phyloP scores from a whole-genome alignment of 2,797 vertebrate genomes.

The Chaetodon trifasciatus region DNA sequence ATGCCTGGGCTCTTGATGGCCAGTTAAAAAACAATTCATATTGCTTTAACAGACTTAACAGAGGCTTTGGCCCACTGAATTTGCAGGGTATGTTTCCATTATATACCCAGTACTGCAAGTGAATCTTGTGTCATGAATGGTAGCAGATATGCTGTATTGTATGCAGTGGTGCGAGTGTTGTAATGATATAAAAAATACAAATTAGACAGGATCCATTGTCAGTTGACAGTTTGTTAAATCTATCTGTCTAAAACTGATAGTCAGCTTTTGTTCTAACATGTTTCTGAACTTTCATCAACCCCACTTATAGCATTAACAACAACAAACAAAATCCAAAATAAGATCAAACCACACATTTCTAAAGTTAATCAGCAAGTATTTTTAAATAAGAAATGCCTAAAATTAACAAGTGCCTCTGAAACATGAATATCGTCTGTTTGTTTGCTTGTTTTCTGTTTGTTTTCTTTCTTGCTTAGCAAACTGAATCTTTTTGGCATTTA shows the following conservation, averaged over 20 bases:
- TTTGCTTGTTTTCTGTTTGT: too few species aligned
- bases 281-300: too few species aligned
- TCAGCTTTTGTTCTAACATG: not conserved
- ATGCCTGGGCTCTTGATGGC: conserved; percentile 8
- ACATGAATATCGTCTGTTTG: too few species aligned
- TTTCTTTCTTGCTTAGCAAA: not conserved
- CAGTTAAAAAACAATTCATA: conserved; percentile 12
- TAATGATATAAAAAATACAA: not conserved
- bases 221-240: not conserved
- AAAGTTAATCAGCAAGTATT: not conserved
- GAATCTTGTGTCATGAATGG: not conserved
- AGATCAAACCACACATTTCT: not conserved
- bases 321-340: too few species aligned
- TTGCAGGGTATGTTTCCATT: not conserved
- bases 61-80: not conserved
- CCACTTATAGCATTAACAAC: too few species aligned
- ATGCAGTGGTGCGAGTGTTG: not conserved
- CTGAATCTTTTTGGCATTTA: not conserved
- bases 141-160: not conserved
- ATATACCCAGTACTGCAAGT: not conserved
- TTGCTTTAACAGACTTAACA: not conserved
- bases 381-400: too few species aligned
- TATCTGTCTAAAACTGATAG: not conserved
- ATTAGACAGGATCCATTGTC: not conserved
- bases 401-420: too few species aligned